These are phyloP conservation scores for Enteromius viviparus DNA, from an alignment of 2,797 vertebrate species.

Conservation along the genomic window DNA sequence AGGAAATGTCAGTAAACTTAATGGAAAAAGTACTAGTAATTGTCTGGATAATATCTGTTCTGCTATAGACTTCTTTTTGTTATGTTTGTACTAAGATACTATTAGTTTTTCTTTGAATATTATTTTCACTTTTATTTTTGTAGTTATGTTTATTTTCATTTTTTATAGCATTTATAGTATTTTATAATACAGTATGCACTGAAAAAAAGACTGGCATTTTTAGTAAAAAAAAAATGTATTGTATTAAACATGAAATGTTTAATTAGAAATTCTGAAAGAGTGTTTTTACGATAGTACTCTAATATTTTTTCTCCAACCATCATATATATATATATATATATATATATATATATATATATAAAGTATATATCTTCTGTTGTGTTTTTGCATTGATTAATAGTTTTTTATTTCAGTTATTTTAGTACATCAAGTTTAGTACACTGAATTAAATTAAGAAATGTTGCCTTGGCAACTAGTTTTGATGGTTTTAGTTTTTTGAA, in stretches of 20 bases:
- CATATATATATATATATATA: too few species aligned
- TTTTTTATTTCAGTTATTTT: background rate
- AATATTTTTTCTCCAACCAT: background rate
- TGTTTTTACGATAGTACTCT: background rate
- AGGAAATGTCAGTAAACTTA: background rate
- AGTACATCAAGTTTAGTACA: background rate
- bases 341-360: too few species aligned
- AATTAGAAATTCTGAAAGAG: background rate
- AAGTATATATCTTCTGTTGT: too few species aligned
- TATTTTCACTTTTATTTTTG: background rate
- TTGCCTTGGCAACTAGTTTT: background rate
- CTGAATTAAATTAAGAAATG: background rate
- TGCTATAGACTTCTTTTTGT: background rate
- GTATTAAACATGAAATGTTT: background rate
- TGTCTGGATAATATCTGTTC: background rate
- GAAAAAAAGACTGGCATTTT: background rate
- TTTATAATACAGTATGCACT: background rate
- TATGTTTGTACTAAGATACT: background rate
- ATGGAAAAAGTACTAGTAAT: background rate
- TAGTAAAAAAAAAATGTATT: background rate
- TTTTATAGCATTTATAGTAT: background rate
- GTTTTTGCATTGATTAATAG: background rate
- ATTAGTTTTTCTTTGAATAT: background rate
- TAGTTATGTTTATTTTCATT: background rate
- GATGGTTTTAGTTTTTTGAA: background rate